phyloP scores from a whole-genome alignment of 2,888 invertebrate genomes.

The Platynereis dumerilii region DNA sequence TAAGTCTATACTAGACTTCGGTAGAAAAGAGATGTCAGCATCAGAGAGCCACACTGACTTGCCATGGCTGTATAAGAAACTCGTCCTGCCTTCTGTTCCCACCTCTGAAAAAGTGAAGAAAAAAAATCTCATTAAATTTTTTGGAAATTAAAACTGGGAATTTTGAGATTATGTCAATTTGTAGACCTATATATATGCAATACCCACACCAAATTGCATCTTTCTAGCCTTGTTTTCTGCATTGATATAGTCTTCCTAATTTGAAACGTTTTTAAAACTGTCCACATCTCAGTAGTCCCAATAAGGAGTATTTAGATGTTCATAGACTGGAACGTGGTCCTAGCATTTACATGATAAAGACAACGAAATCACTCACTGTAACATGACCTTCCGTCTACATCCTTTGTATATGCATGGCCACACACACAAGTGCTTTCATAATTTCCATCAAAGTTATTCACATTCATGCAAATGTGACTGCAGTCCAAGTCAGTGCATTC shows the following conservation, averaged over 20 bases:
- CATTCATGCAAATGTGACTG: conserved; percentile 12
- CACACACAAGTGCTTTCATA: conserved; percentile 7
- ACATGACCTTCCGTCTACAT: conserved; percentile 12
- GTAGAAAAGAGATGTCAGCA: conserved; percentile 9
- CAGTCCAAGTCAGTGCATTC: conserved; percentile 1
- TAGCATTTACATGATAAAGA: too few species aligned
- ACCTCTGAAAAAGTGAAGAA: neutral
- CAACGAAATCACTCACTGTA: too few species aligned
- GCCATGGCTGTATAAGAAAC: conserved; percentile 25
- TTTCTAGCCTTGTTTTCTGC: too few species aligned
- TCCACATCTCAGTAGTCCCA: too few species aligned
- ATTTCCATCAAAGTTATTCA: neutral
- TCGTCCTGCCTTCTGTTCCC: conserved; percentile 24
- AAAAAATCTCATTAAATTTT: neutral
- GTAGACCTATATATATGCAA: too few species aligned
- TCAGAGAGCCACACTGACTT: conserved; percentile 12
- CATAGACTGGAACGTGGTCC: too few species aligned
- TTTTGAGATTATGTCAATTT: too few species aligned
- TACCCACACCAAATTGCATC: too few species aligned
- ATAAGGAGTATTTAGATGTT: too few species aligned
- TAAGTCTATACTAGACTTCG: neutral
- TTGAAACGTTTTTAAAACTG: too few species aligned
- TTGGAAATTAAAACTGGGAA: too few species aligned
- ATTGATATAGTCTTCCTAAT: too few species aligned
- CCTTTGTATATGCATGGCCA: conserved; percentile 11